phyloP scores from a whole-genome alignment of 2,113 vertebrate genomes.

The Sinocyclocheilus anophthalmus region DNA sequence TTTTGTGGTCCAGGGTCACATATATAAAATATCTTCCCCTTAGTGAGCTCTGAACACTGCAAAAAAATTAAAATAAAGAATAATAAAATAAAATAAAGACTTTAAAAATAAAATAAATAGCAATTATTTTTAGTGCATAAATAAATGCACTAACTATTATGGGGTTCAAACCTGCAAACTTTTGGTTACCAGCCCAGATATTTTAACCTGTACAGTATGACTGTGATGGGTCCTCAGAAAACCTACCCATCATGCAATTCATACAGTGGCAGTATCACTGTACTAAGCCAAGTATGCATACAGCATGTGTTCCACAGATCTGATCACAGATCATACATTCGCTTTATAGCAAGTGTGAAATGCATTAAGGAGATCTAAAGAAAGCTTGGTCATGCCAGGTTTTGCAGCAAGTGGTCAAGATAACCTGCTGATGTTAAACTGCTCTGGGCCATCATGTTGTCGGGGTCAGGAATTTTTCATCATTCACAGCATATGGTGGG shows the following conservation, averaged over 20 bases:
- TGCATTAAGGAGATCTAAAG: not conserved
- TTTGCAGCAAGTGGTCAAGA: not conserved
- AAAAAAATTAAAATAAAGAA: no score
- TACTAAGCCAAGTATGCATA: not conserved
- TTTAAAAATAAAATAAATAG: no score
- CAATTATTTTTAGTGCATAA: no score
- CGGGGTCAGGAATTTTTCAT: not conserved
- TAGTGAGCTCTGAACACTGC: no score
- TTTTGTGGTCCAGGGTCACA: no score
- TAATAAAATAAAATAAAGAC: no score
- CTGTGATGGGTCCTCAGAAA: not conserved
- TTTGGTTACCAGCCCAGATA: not conserved
- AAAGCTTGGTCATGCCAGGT: not conserved
- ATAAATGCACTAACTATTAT: not conserved
- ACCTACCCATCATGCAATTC: not conserved
- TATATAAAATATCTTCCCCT: no score
- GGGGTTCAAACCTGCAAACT: not conserved
- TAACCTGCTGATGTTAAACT: not conserved
- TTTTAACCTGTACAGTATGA: not conserved
- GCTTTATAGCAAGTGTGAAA: constrained; percentile 1
- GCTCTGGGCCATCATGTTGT: not conserved
- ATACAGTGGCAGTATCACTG: not conserved
- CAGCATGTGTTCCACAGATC: not conserved
- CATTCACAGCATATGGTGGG: constrained; percentile 12
- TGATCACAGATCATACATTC: not conserved